Evolutionary conservation across 2,797 vertebrate species (phyloP).

Genomic region (Megalops cyprinoides): DNA sequence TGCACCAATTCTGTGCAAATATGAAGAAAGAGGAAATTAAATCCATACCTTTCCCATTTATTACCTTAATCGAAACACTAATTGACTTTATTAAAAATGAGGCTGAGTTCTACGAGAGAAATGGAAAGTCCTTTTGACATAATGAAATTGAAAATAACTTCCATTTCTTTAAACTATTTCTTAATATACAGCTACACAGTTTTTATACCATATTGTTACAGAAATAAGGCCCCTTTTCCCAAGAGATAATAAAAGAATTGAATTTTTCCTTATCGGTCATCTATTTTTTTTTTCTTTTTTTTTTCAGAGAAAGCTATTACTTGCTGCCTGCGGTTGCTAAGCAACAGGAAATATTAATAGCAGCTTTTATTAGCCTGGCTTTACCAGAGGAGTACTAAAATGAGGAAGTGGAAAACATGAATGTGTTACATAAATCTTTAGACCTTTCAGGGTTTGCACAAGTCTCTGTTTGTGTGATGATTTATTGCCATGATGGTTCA

Average conservation of each 20-base stretch:
- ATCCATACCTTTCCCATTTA: slow-evolving; percentile 64
- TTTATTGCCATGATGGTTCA: slow-evolving; percentile 98
- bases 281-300: slow-evolving; percentile 95
- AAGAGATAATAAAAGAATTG: slow-evolving; percentile 99
- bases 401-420: slow-evolving; percentile 99
- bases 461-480: slow-evolving; percentile 99
- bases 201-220: slow-evolving; percentile 96
- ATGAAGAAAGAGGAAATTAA: slow-evolving; percentile 66
- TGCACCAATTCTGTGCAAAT: slow-evolving; percentile 50
- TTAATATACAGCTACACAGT: slow-evolving; percentile 86
- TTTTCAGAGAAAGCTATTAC: slow-evolving; percentile 97
- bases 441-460: slow-evolving; percentile 95
- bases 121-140: slow-evolving; percentile 60
- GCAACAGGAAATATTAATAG: slow-evolving; percentile 99
- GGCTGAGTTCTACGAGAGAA: slow-evolving; percentile 52
- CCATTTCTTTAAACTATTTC: slow-evolving; percentile 80
- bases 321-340: slow-evolving; percentile 96
- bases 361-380: slow-evolving; percentile 99
- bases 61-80: slow-evolving; percentile 70
- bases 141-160: slow-evolving; percentile 78
- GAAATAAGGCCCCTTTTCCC: slow-evolving; percentile 99
- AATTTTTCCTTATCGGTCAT: slow-evolving; percentile 99
- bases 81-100: slow-evolving; percentile 73
- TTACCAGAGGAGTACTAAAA: slow-evolving; percentile 98
- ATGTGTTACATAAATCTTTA: slow-evolving; percentile 99